Evolutionary conservation across 2,113 vertebrate genomes (phyloP).

Genomic region (Cryptotis parvus): DNA sequence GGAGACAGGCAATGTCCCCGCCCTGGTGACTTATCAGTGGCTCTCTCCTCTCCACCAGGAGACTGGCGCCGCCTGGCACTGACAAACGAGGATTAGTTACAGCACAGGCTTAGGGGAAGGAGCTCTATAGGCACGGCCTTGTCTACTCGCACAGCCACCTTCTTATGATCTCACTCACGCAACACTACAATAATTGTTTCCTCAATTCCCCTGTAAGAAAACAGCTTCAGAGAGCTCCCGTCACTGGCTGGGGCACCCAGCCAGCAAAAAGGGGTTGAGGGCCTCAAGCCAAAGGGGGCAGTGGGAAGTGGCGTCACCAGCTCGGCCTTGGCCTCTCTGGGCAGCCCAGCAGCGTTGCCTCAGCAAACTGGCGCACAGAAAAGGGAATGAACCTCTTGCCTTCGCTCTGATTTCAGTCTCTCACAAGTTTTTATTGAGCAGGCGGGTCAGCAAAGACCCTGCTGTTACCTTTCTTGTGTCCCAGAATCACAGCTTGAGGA

Average conservation of each 20-base stretch:
- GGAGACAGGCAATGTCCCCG: neutral
- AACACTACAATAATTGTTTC: neutral
- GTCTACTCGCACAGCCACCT: too few species aligned
- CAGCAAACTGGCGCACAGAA: neutral
- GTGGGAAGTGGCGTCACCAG: neutral
- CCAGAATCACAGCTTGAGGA: neutral
- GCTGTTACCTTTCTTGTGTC: neutral
- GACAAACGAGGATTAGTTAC: neutral
- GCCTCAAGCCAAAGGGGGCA: neutral
- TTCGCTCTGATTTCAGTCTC: neutral
- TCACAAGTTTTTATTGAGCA: neutral
- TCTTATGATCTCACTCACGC: neutral
- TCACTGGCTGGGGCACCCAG: neutral
- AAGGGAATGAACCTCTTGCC: neutral
- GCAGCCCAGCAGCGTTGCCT: neutral
- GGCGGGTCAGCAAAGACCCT: constrained; percentile 7
- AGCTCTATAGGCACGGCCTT: neutral
- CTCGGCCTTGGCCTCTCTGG: neutral
- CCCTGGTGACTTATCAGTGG: neutral
- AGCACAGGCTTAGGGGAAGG: neutral
- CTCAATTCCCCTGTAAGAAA: constrained; percentile 30
- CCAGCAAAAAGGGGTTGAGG: neutral
- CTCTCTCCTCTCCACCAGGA: neutral
- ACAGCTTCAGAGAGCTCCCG: neutral
- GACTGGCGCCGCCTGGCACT: neutral